Evolutionary conservation across 2,113 vertebrate genomes (phyloP).

Genomic region (Bos javanicus): DNA sequence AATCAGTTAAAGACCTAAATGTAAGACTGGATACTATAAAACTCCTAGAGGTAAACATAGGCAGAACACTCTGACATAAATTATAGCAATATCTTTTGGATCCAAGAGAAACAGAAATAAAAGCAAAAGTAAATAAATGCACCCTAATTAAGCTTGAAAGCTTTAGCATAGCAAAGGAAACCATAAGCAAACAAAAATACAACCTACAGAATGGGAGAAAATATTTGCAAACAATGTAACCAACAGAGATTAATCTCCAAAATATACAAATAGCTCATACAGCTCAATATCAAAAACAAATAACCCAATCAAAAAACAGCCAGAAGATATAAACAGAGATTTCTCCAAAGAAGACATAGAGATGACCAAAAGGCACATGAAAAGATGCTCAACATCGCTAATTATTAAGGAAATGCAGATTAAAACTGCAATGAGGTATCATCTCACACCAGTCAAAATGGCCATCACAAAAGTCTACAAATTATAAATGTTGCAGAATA

Average conservation of each 20-base stretch:
- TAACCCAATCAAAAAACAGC: neutral
- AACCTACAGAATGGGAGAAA: neutral
- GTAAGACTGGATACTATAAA: neutral
- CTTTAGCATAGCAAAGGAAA: neutral
- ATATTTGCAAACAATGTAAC: neutral
- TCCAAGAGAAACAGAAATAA: neutral
- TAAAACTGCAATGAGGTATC: neutral
- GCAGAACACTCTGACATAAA: neutral
- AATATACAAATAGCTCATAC: neutral
- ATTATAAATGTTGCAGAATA: neutral
- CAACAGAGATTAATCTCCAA: neutral
- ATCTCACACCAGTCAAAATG: neutral
- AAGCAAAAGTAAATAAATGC: neutral
- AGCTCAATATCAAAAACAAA: neutral
- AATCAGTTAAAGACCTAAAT: neutral
- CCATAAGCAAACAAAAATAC: neutral
- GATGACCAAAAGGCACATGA: neutral
- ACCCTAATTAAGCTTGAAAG: neutral
- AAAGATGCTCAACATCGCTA: neutral
- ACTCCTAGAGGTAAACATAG: neutral
- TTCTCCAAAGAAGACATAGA: neutral
- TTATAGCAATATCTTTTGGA: neutral
- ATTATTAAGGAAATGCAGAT: neutral
- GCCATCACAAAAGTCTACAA: neutral
- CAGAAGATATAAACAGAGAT: neutral